A percentile compares a stretch with the other conserved stretches of the same genome.
Evolutionary conservation across 1,140 invertebrate species (phyloP).

Genomic region (Berghia stephanieae): DNA sequence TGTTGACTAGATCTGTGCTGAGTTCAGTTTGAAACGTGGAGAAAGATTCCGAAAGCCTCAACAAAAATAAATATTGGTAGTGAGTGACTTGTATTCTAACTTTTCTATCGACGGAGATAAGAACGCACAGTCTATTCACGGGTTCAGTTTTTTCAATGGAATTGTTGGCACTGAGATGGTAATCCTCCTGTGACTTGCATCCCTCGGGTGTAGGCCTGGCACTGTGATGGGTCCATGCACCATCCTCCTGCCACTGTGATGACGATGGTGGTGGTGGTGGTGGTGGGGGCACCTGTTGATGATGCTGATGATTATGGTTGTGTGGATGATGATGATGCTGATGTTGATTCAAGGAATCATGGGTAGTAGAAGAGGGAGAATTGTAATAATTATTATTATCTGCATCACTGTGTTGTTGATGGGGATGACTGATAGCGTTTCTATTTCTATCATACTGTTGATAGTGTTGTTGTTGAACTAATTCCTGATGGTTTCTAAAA

Average conservation of each 20-base stretch:
- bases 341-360: too few species aligned
- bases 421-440: too few species aligned
- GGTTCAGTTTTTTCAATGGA: conserved; percentile 34
- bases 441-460: too few species aligned
- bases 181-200: conserved; percentile 16
- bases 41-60: conserved; percentile 84
- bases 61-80: conserved; percentile 89
- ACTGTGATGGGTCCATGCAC: conserved; percentile 33
- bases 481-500: too few species aligned
- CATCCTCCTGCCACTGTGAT: conserved; percentile 27
- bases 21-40: conserved; percentile 73
- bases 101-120: conserved; percentile 54
- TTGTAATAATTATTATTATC: too few species aligned
- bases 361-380: too few species aligned
- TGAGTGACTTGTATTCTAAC: conserved; percentile 75
- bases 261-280: conserved; percentile 12
- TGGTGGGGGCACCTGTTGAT: neutral
- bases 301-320: neutral
- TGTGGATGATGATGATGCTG: neutral
- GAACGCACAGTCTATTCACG: conserved; percentile 38
- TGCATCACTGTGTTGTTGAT: too few species aligned
- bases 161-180: neutral
- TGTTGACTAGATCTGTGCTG: conserved; percentile 76
- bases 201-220: conserved; percentile 15
- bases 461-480: too few species aligned